These are phyloP conservation scores for Chydorus sphaericus DNA, from an alignment of 2,888 invertebrate species.

Conservation along the genomic window DNA sequence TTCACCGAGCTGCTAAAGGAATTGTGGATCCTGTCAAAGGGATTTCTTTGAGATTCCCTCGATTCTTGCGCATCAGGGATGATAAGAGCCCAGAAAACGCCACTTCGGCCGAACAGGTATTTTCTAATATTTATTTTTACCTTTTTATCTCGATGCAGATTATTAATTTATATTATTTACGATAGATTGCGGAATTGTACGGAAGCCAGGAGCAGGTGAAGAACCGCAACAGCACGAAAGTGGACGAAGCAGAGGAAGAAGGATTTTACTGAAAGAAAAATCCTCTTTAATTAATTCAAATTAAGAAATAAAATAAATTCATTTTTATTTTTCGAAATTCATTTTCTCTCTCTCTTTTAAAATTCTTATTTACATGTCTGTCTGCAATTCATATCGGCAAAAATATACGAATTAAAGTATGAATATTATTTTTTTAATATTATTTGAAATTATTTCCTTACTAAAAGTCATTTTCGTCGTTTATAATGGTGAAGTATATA, in stretches of 20 bases:
- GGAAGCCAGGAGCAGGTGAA: conserved; percentile 80
- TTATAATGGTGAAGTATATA: too few species aligned
- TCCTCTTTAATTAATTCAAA: too few species aligned
- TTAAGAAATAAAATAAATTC: too few species aligned
- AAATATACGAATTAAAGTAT: too few species aligned
- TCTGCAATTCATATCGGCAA: too few species aligned
- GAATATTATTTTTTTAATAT: too few species aligned
- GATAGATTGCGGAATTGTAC: conserved; percentile 68
- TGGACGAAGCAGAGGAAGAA: conserved; percentile 35
- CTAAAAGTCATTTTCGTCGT: too few species aligned
- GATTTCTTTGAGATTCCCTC: conserved; percentile 86
- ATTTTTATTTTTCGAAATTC: too few species aligned
- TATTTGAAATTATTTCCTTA: too few species aligned
- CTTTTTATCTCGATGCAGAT: conserved; percentile 1
- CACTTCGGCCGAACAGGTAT: conserved; percentile 67
- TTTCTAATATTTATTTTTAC: conserved; percentile 4
- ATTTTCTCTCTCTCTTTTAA: too few species aligned
- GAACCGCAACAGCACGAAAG: conserved; percentile 37
- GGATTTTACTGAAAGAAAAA: conserved; percentile 48
- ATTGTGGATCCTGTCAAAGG: conserved; percentile 81
- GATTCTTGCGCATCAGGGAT: conserved; percentile 74
- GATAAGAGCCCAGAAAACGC: conserved; percentile 90
- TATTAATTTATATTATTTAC: conserved; percentile 18
- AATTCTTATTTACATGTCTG: too few species aligned
- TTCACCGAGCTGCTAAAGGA: conserved; percentile 75